Percentiles rank a stretch among this genome's conserved stretches.
Conservation (phyloP, 2,113 vertebrate species). For the Panthera leo region DNA sequence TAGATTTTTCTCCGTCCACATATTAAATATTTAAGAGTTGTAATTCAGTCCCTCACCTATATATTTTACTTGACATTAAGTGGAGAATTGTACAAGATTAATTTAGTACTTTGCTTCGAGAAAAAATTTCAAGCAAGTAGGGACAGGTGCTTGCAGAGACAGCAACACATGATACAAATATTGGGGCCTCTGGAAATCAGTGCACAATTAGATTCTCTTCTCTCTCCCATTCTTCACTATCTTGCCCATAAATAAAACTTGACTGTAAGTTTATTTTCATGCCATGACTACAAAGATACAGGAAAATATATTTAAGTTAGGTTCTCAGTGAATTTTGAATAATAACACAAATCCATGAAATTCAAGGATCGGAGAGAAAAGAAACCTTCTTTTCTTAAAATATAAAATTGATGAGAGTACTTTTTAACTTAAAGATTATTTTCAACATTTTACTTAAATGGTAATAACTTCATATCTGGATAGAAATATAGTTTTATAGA, state of each 20-base stretch:
- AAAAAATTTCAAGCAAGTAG: not conserved
- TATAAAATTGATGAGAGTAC: not conserved
- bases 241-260: not conserved
- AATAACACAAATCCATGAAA: not conserved
- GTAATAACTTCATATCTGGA: not conserved
- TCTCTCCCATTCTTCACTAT: not conserved
- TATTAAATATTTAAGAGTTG: conserved; percentile 24
- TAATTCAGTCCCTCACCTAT: not conserved
- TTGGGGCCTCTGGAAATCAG: not conserved
- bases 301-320: not conserved
- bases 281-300: not conserved
- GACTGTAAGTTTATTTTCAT: not conserved
- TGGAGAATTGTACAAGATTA: not conserved
- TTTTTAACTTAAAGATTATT: conserved; percentile 24
- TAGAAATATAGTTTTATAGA: not conserved
- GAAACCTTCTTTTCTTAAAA: not conserved
- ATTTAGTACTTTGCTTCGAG: conserved; percentile 10
- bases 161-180: not conserved
- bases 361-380: not conserved
- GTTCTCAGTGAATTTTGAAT: not conserved
- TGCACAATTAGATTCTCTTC: not conserved
- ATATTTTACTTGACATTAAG: conserved; percentile 4
- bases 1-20: not conserved
- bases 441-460: not conserved
- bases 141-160: not conserved